phyloP scores from a whole-genome alignment of 2,797 vertebrate species.

The Odontamblyopus lacepedii region DNA sequence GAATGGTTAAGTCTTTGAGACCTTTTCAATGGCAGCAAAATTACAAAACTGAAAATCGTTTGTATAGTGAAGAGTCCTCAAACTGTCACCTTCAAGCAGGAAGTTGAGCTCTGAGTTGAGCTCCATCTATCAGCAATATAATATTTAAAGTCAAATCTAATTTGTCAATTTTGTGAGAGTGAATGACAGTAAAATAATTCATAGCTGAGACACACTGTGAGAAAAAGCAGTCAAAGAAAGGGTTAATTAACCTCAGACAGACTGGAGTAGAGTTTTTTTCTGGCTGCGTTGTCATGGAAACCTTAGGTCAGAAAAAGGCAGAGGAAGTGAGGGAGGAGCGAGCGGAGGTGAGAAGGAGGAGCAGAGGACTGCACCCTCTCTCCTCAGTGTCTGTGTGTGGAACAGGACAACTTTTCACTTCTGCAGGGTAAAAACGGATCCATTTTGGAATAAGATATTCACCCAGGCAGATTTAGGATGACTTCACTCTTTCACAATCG shows the following conservation, averaged over 20 bases:
- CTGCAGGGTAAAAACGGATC: conserved; percentile 1
- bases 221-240: conserved; percentile 26
- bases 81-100: too few species aligned
- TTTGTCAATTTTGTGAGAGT: not conserved
- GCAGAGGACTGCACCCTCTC: conserved; percentile 9
- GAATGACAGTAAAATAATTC: not conserved
- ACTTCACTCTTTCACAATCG: too few species aligned
- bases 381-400: conserved; percentile 13
- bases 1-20: too few species aligned
- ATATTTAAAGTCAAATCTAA: not conserved
- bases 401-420: conserved; percentile 19
- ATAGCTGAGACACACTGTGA: not conserved
- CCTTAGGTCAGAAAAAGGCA: conserved; percentile 35
- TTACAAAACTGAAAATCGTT: too few species aligned
- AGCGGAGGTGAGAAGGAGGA: conserved; percentile 25
- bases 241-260: conserved; percentile 53
- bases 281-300: conserved; percentile 60
- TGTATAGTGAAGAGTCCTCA: too few species aligned
- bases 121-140: not conserved
- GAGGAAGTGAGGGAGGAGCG: conserved; percentile 65
- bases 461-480: too few species aligned
- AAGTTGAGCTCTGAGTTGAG: too few species aligned
- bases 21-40: too few species aligned
- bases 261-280: conserved; percentile 51
- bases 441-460: too few species aligned